These are phyloP conservation scores for Drosophila jambulina DNA, from an alignment of 1,140 invertebrate genomes.

Conservation along the genomic window DNA sequence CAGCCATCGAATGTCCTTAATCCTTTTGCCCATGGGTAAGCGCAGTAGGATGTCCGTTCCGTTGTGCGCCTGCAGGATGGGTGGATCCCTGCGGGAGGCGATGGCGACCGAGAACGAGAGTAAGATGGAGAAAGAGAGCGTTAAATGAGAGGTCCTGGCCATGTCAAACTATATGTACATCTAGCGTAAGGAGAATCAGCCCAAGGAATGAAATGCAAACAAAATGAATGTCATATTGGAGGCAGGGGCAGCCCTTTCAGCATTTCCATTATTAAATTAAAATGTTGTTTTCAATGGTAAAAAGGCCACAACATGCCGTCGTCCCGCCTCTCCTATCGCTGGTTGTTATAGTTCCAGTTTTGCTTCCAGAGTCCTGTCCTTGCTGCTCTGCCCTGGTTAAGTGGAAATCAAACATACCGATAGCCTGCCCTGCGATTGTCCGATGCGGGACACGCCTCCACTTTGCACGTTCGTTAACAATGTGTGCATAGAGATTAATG, in stretches of 20 bases:
- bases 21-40: constrained; percentile 92
- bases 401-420: constrained; percentile 22
- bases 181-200: neutral
- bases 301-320: neutral
- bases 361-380: neutral
- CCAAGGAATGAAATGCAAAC: neutral
- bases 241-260: neutral
- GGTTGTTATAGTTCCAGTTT: neutral
- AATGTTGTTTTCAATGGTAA: neutral
- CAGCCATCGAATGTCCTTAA: constrained; percentile 95
- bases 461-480: constrained; percentile 59
- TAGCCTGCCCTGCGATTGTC: constrained; percentile 1
- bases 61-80: constrained; percentile 90
- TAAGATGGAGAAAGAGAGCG: constrained; percentile 6
- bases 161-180: constrained; percentile 25
- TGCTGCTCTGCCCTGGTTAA: neutral
- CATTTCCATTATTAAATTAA: neutral
- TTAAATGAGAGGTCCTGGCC: constrained; percentile 23
- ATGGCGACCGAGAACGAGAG: constrained; percentile 23
- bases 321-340: neutral
- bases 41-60: constrained; percentile 93
- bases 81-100: constrained; percentile 89
- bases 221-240: neutral
- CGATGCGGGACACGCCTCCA: constrained; percentile 52
- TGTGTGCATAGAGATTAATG: constrained; percentile 29